These are phyloP conservation scores for Megaceryle alcyon DNA, from an alignment of 2,797 vertebrate species.

Conservation along the genomic window DNA sequence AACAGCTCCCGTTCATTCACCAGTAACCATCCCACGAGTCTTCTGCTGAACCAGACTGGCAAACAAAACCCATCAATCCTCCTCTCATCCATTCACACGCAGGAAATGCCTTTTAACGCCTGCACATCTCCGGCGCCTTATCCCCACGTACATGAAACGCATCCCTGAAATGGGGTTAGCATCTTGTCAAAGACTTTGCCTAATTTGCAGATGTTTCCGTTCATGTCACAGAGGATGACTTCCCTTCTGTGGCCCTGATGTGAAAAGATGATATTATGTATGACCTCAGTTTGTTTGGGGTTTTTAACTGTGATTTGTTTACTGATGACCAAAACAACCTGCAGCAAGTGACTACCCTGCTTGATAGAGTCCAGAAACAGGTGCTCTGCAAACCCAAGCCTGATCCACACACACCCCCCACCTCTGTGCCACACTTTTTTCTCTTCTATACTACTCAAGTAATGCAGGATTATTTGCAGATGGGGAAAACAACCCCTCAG, in stretches of 20 bases:
- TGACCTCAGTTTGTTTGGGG: accelerated
- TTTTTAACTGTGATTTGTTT: neutral
- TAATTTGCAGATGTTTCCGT: neutral
- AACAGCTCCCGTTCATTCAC: neutral
- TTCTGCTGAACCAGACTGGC: neutral
- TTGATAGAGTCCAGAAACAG: neutral
- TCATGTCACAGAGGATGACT: neutral
- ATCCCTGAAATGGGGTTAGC: neutral
- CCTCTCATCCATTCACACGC: neutral
- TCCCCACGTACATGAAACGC: neutral
- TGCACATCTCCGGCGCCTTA: accelerated
- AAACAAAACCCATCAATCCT: neutral
- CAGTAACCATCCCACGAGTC: neutral
- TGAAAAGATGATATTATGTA: neutral
- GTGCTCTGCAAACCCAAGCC: neutral
- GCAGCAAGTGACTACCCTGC: neutral
- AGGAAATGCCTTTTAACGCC: neutral
- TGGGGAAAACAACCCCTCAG: neutral
- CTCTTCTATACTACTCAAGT: neutral
- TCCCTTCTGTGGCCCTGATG: neutral
- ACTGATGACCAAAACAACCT: neutral
- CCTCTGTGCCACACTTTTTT: neutral
- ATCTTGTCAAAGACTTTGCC: neutral
- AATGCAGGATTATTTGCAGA: neutral
- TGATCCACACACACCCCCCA: neutral